Percentiles rank a stretch among this genome's conserved stretches.
Conservation (phyloP, 2,113 vertebrate genomes). For the Periophthalmodon schlosseri region DNA sequence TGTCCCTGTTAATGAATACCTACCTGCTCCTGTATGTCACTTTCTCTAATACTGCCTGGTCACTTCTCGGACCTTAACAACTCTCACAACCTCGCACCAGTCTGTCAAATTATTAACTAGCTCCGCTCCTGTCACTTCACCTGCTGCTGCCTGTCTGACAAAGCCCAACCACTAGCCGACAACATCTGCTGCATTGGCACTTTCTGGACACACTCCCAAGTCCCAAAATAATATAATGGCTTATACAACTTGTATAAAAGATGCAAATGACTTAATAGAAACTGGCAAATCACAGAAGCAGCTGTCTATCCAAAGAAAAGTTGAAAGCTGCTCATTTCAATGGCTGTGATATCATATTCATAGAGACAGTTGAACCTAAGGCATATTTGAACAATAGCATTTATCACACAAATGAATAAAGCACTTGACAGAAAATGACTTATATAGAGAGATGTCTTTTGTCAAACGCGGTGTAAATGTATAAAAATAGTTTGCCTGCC, state of each 20-base stretch:
- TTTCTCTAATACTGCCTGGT: slow-evolving; percentile 25
- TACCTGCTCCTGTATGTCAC: slow-evolving; percentile 30
- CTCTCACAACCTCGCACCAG: not conserved
- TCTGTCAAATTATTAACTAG: slow-evolving; percentile 25
- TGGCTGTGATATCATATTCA: not conserved
- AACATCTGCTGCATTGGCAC: slow-evolving; percentile 2
- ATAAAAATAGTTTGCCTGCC: not conserved
- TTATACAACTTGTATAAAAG: not conserved
- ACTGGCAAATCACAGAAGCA: not conserved
- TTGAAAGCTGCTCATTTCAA: not conserved
- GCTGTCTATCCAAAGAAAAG: slow-evolving; percentile 1
- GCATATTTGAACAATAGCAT: not conserved
- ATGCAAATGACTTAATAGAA: not conserved
- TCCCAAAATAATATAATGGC: not conserved
- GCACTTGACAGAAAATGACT: not conserved
- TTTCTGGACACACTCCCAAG: not conserved
- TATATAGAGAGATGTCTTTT: not conserved
- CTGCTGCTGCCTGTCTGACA: slow-evolving; percentile 22
- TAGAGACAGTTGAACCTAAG: slow-evolving; percentile 3
- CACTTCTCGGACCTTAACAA: slow-evolving; percentile 14
- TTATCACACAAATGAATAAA: slow-evolving; percentile 6
- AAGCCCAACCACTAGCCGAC: slow-evolving; percentile 7
- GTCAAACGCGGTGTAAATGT: slow-evolving; percentile 1
- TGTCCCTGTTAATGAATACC: slow-evolving; percentile 38
- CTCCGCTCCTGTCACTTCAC: slow-evolving; percentile 25